Evolutionary conservation across 2,888 invertebrate species (phyloP), one percentile per base, ranked within the genome.

Genomic region (Allolobophora icterica): DNA sequence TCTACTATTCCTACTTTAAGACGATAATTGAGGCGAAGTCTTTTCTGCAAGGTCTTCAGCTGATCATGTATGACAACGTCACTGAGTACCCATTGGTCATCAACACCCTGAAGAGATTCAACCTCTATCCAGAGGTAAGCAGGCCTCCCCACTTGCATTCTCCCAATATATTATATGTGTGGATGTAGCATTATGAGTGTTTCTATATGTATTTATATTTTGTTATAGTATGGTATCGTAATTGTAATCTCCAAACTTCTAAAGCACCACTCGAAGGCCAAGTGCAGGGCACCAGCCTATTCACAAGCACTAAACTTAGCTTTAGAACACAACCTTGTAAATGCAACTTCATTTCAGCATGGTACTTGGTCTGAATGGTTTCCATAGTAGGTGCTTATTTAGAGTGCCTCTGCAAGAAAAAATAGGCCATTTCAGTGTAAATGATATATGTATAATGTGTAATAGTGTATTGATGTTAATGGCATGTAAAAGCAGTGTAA

Each of bases 1-100:
- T 98, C 94, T 98, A 98, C 94, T 98, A 97, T 95, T 97, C 97
- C 0, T 98, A 97, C 95, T 98, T 97, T 95, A 98, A 98, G 94
- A 97, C 97, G 0, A 96, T 98, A 89, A 97, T 97, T 0, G 97
- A 97, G 92, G 96, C 97, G 92, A 95, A 96, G 34, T 95, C 96
- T 93, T 95, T 97, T 95, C 93, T 95, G 94, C 94, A 96, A 0
- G 97, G 97, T 0, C 95, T 97, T 90, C 94, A 96, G 0, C 96
- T 93, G 84, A 94, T 96, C 52, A 96, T 97, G 95, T 96, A 97
- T 92, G 97, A 98, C 94, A 97, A 97, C 93, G 95, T 97, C 38
- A 97, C 98, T 0, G 98, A 98, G 94, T 97, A 97, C 95, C 98
- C 98, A 0, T 96, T 96, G 91, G 97, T 97, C 90, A 97, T 98